Percentiles rank a stretch among this genome's conserved stretches.
These are phyloP conservation scores for Ia io DNA, from an alignment of 2,113 vertebrate species.

Conservation along the genomic window DNA sequence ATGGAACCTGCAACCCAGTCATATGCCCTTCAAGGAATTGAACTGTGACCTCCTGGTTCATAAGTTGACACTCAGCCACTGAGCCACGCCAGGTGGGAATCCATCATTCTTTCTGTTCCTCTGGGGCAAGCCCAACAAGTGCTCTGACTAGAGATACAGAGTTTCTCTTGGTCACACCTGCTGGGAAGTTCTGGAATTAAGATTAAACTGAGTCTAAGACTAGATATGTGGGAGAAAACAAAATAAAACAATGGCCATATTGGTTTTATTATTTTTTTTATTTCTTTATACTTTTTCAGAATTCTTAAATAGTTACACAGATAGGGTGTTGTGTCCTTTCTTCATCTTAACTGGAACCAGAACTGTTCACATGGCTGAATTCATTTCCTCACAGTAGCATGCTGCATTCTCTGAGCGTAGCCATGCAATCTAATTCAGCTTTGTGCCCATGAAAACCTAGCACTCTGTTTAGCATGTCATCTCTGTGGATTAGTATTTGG, in stretches of 20 bases:
- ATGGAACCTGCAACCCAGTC: no score
- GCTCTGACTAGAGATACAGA: neutral
- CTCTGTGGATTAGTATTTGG: neutral
- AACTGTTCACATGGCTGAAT: neutral
- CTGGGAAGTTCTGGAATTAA: neutral
- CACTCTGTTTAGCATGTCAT: neutral
- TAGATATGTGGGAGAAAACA: neutral
- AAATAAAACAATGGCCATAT: neutral
- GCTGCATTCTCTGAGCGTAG: neutral
- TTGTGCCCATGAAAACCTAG: neutral
- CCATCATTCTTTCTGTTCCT: neutral
- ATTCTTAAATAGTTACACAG: neutral
- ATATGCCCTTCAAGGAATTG: no score
- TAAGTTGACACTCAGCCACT: no score
- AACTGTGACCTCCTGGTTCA: no score
- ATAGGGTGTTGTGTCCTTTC: neutral
- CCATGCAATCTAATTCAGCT: neutral
- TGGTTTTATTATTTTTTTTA: neutral
- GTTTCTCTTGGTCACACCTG: neutral
- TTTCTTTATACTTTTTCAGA: neutral
- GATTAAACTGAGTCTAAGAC: neutral
- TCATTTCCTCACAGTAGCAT: neutral
- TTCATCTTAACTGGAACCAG: neutral
- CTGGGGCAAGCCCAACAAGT: neutral
- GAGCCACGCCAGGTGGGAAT: no score